Base-by-base conservation (phyloP, 2,888 invertebrate genomes). In the Taphrorychus bicolor region DNA sequence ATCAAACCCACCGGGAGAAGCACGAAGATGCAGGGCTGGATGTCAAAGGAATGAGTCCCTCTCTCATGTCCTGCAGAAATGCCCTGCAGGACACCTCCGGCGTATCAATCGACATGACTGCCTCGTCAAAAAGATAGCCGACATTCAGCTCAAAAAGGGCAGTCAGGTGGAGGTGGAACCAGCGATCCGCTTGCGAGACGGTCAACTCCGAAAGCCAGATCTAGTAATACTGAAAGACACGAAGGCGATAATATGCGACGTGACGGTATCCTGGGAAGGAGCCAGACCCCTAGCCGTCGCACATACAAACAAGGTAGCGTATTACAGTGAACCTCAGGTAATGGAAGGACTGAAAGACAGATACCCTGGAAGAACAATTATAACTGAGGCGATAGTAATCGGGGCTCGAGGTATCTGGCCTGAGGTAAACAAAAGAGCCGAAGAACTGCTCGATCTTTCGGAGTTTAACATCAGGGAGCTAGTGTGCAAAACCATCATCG, bases 1-100 rank as follows among this genome's bases (percentile, higher is more conserved):
- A 23, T 76, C 75, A 0, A 77, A 77, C 58, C 77, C 76, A 3
- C 68, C 71, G 3, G 56, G 68, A 1, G 66, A 59, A 41, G 40
- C 14, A 9, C 1, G 48, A 23, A 11, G n/a, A 5, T 77, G 75
- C 54, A 22, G 75, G 32, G 72, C 62, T 0, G 75, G 76, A 0
- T 77, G 77, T 41, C 19, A 24, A 0, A 42, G 73, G 2, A 49
- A 19, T 1, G 76, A 77, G 7, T 17, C 48, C 5, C 54, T 62
- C 52, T 59, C 58, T 14, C 59, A 65, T 16, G 54, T 59, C 11
- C 59, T 60, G 2, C 54, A 60, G 21, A 11, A 40, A 4, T 58
- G 53, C 24, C 52, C 53, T 41, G 65, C 59, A 2, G n/a, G 17
- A 16, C 53, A 66, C 41, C 7, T 4, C 17, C 23, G 17, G 23